Conservation (phyloP, 37 sponge, comb jelly and placozoan genomes). For the Aplysina aerophoba region DNA sequence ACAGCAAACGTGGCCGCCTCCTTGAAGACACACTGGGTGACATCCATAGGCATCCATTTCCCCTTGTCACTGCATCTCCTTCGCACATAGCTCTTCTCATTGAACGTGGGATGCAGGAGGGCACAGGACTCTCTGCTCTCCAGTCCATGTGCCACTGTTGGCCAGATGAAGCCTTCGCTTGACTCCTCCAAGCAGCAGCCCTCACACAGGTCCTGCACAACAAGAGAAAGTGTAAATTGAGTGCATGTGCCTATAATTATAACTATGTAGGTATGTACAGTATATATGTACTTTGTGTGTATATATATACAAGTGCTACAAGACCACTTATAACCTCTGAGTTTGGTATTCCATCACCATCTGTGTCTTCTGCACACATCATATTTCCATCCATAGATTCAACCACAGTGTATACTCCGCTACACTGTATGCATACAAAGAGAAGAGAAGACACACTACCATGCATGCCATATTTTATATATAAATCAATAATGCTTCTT, state of each 20-base stretch:
- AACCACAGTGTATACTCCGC: not conserved
- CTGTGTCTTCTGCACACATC: conserved; percentile 1
- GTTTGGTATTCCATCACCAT: conserved; percentile 21
- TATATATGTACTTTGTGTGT: no score
- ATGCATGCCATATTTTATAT: no score
- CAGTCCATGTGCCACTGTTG: not conserved
- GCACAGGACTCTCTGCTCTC: not conserved
- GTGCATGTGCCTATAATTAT: no score
- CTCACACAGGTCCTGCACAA: not conserved
- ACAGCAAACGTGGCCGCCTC: not conserved
- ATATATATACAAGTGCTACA: no score
- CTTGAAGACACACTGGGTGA: conserved; percentile 1
- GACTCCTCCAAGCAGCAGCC: conserved; percentile 1
- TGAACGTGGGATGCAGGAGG: conserved; percentile 1
- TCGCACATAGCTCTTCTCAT: not conserved
- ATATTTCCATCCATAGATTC: not conserved
- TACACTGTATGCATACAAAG: not conserved
- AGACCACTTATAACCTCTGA: not conserved
- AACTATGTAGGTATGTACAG: no score
- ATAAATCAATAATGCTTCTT: no score
- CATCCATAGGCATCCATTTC: conserved; percentile 7
- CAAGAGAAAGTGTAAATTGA: no score
- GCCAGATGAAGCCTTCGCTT: conserved; percentile 2
- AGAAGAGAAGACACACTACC: not conserved
- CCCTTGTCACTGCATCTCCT: conserved; percentile 1